phyloP scores from a whole-genome alignment of 2,113 vertebrate genomes.

The Alethe diademata region DNA sequence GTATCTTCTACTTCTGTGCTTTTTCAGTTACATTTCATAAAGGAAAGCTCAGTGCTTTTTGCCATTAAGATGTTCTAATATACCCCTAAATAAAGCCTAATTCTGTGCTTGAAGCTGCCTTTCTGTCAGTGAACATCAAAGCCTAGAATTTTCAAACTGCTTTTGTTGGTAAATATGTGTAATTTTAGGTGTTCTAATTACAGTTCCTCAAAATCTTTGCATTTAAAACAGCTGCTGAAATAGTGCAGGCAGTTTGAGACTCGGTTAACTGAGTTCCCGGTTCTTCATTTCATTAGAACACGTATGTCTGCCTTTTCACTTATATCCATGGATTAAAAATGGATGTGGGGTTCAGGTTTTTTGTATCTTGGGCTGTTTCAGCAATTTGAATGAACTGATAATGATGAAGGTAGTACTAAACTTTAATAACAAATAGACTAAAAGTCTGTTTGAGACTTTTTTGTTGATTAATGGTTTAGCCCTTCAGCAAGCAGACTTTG shows the following conservation, averaged over 20 bases:
- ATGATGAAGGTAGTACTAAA: not conserved
- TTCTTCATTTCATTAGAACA: not conserved
- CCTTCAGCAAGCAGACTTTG: not conserved
- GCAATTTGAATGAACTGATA: not conserved
- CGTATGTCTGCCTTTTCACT: not conserved
- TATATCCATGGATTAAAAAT: not conserved
- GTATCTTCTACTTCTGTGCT: not conserved
- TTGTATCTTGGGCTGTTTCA: not conserved
- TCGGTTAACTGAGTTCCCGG: not conserved
- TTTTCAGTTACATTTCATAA: not conserved
- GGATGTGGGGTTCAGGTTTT: not conserved
- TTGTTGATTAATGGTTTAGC: not conserved
- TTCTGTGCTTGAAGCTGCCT: not conserved
- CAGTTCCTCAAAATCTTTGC: not conserved
- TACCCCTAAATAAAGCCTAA: not conserved
- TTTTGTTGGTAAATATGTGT: constrained; percentile 7
- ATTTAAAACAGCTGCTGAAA: not conserved
- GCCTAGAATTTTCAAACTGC: not conserved
- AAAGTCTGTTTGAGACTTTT: not conserved
- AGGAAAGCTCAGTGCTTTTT: not conserved
- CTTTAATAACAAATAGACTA: not conserved
- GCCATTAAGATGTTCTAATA: not conserved
- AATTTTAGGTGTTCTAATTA: constrained; percentile 14
- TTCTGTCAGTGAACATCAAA: not conserved
- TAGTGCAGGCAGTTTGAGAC: not conserved